Conservation (phyloP, 1,140 invertebrate species). For the Bilobella aurantiaca region DNA sequence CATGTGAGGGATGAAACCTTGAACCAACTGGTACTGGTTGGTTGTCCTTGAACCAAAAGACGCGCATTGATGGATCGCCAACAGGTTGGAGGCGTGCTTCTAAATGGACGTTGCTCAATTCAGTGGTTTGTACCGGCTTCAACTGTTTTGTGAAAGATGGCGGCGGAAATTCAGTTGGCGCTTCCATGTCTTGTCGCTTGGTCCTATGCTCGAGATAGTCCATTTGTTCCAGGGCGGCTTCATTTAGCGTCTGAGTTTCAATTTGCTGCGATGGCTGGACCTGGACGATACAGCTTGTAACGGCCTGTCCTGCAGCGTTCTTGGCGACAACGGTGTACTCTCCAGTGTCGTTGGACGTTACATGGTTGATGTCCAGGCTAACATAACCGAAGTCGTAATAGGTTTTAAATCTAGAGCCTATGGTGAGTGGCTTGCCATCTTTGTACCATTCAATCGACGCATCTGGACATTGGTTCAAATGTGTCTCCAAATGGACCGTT, state of each 20-base stretch:
- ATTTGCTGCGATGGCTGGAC: conserved; percentile 66
- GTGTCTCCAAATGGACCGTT: conserved; percentile 80
- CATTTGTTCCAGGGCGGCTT: conserved; percentile 87
- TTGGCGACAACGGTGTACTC: conserved; percentile 85
- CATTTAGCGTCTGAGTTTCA: conserved; percentile 86
- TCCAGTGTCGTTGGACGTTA: conserved; percentile 77
- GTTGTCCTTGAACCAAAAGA: conserved; percentile 96
- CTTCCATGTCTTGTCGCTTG: conserved; percentile 48
- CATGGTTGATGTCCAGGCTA: conserved; percentile 77
- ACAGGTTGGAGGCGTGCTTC: conserved; percentile 86
- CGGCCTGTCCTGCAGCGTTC: conserved; percentile 81
- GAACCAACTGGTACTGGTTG: conserved; percentile 53
- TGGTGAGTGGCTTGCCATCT: conserved; percentile 74
- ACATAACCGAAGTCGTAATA: conserved; percentile 92
- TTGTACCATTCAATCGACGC: conserved; percentile 93
- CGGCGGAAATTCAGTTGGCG: conserved; percentile 64
- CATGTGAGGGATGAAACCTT: conserved; percentile 87
- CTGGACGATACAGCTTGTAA: conserved; percentile 78
- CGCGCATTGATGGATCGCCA: conserved; percentile 85
- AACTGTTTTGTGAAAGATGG: conserved; percentile 77
- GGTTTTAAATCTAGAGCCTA: conserved; percentile 78
- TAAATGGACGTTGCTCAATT: conserved; percentile 84
- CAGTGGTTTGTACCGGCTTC: conserved; percentile 81
- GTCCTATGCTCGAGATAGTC: conserved; percentile 74
- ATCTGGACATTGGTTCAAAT: conserved; percentile 73